Evolutionary conservation across 2,797 vertebrate species (phyloP), one percentile per base, ranked within the genome.

Genomic region (Ambastaia sidthimunki): DNA sequence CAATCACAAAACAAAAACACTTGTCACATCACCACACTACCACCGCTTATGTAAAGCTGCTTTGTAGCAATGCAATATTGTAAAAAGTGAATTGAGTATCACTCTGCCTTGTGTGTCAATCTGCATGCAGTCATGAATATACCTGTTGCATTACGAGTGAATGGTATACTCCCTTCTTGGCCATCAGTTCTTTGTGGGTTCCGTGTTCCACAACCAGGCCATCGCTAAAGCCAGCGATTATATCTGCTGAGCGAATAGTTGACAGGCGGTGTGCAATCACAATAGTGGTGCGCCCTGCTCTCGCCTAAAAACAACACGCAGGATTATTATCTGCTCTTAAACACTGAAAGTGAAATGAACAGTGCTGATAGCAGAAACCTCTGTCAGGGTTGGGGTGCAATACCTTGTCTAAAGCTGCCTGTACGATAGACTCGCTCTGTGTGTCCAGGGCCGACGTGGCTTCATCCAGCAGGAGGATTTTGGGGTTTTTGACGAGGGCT

Each of bases 231-330:
- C 90, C 91, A 72, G 92, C 93, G 67, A 94, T 94, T 19, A 93
- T 84, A 84, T 95, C 94, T 67, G 93, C 94, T 19, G 90, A 89
- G 60, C 89, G 90, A 83, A 94, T 89, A 18, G 93, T 94, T 0
- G 94, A 94, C 25, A 94, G 85, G 0, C 93, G 90, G 71, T 94
- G 94, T 76, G 93, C 93, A 80, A 94, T 92, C 78, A 94, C 89
- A 65, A 94, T 93, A 10, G 94, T 95, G 34, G 94, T 95, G 19
- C 92, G 92, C 0, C 93, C 94, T 83, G 90, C 50, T 65, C 90
- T 90, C 74, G 92, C 93, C 94, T 95, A 71, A 16, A 72, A 74
- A 72, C 5, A 70, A 57, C 52, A 80, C 41, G 10, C 31, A 16
- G 10, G 3, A 21, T 55, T 34, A 48, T 55, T 23, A 15, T 21